Conservation (phyloP, 2,113 vertebrate species). For the Panurus biarmicus region DNA sequence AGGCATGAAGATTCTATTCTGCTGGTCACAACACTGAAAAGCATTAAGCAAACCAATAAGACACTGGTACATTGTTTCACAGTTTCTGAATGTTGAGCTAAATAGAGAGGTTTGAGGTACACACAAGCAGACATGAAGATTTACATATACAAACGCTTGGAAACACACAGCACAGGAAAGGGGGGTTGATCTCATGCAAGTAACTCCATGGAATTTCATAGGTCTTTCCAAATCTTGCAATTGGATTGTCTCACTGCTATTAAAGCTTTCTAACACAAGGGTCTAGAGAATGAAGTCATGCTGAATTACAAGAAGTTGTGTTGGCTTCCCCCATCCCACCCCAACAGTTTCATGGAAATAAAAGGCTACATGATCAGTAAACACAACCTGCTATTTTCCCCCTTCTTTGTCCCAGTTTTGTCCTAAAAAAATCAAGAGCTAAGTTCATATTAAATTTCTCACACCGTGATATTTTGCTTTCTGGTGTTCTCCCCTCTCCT, state of each 20-base stretch:
- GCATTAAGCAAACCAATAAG: neutral
- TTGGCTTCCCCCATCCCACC: neutral
- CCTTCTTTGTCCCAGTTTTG: neutral
- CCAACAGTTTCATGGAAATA: neutral
- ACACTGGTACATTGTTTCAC: neutral
- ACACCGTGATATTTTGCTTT: neutral
- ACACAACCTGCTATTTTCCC: neutral
- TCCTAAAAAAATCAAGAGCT: neutral
- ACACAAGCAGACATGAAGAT: neutral
- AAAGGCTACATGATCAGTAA: neutral
- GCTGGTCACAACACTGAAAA: neutral
- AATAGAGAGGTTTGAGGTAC: neutral
- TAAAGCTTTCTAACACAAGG: neutral
- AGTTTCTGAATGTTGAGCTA: neutral
- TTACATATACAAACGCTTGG: neutral
- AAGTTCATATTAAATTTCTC: neutral
- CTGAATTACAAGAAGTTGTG: neutral
- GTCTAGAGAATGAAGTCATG: neutral
- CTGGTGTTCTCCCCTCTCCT: neutral
- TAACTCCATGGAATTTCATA: neutral
- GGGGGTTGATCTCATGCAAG: neutral
- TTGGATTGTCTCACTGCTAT: neutral
- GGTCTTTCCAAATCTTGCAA: neutral
- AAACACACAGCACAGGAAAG: neutral
- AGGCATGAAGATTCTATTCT: neutral